Evolutionary conservation across 2,113 vertebrate genomes (phyloP).

Genomic region (Perca flavescens): DNA sequence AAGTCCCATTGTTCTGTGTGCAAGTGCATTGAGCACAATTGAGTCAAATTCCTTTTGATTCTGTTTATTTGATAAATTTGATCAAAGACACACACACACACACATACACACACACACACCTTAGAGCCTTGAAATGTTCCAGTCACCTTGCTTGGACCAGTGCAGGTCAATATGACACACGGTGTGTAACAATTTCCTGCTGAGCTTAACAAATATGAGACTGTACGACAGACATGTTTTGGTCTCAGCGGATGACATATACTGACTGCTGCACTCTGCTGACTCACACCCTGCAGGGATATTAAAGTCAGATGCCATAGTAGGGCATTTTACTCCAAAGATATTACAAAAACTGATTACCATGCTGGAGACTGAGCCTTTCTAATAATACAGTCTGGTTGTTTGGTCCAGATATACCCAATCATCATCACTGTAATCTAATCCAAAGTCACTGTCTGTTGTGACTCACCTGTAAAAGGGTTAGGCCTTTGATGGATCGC

Average conservation of each 20-base stretch:
- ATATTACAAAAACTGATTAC: conserved; percentile 66
- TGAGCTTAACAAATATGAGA: conserved; percentile 26
- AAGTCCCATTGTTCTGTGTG: neutral
- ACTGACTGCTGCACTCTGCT: conserved; percentile 11
- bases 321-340: conserved; percentile 47
- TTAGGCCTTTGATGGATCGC: conserved; percentile 62
- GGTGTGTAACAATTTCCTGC: conserved; percentile 18
- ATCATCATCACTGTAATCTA: conserved; percentile 64
- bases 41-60: too few relatives aligned
- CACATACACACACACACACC: too few relatives aligned
- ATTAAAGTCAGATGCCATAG: conserved; percentile 48
- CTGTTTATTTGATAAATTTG: neutral
- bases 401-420: conserved; percentile 65
- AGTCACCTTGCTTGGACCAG: conserved; percentile 4
- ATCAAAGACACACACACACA: neutral
- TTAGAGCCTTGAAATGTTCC: conserved; percentile 1
- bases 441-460: conserved; percentile 66
- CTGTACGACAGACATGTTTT: conserved; percentile 18
- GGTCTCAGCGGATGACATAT: conserved; percentile 30
- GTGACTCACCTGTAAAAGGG: conserved; percentile 69
- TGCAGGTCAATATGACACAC: conserved; percentile 19
- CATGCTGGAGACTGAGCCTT: conserved; percentile 59
- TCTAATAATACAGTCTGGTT: conserved; percentile 72
- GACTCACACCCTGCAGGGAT: conserved; percentile 33
- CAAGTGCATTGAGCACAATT: too few relatives aligned